phyloP scores from a whole-genome alignment of 2,888 invertebrate species.

The Cremastinae sp. region DNA sequence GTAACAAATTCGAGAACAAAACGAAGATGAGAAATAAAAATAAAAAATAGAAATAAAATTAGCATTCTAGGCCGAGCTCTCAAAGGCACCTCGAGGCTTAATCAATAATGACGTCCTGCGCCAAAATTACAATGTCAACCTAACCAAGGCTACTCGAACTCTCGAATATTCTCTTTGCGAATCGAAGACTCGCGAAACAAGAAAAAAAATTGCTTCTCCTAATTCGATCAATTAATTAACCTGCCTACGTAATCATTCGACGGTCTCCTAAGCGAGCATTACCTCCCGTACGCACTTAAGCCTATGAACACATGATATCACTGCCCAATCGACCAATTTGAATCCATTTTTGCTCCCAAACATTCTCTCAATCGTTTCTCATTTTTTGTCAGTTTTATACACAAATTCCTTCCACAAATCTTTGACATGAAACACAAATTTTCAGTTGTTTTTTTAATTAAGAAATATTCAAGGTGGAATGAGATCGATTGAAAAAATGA shows the following conservation, averaged over 20 bases:
- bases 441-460: conserved; percentile 8
- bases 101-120: conserved; percentile 77
- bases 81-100: conserved; percentile 75
- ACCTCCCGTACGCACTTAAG: conserved; percentile 75
- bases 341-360: conserved; percentile 74
- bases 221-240: conserved; percentile 60
- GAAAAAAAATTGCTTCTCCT: conserved; percentile 29
- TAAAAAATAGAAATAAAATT: conserved; percentile 62
- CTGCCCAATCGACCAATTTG: conserved; percentile 79
- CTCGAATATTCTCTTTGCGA: conserved; percentile 35
- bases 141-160: conserved; percentile 43
- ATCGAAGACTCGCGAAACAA: conserved; percentile 41
- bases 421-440: too few relatives aligned
- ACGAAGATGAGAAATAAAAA: conserved; percentile 46
- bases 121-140: conserved; percentile 67
- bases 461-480: not conserved
- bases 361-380: conserved; percentile 73
- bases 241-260: conserved; percentile 61
- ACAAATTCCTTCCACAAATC: conserved; percentile 9
- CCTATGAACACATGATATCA: conserved; percentile 81
- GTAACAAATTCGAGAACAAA: conserved; percentile 23
- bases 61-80: conserved; percentile 70
- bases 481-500: conserved; percentile 3
- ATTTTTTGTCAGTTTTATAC: conserved; percentile 7
- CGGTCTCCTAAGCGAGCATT: conserved; percentile 70